Evolutionary conservation across 2,797 vertebrate species (phyloP).

Genomic region (Pristis pectinata): DNA sequence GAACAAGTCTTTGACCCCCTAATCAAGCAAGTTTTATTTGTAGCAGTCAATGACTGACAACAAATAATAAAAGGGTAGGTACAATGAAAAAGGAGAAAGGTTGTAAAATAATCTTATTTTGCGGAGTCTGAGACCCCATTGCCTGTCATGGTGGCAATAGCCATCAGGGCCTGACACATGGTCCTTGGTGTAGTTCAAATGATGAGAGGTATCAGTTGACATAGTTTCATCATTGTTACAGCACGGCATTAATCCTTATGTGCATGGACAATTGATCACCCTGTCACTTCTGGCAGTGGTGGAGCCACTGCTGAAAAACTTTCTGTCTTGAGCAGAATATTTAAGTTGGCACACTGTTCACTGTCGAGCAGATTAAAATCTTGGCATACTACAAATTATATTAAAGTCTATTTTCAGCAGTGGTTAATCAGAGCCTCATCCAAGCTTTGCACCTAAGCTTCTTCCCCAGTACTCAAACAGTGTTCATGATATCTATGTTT

Average conservation of each 20-base stretch:
- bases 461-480: not conserved
- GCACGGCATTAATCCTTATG: not conserved
- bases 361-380: not conserved
- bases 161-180: not conserved
- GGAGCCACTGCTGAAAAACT: not conserved
- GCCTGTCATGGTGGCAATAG: not conserved
- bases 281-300: not conserved
- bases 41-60: not conserved
- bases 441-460: not conserved
- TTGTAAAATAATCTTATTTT: not conserved
- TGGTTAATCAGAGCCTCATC: not conserved
- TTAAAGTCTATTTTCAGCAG: not conserved
- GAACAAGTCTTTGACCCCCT: not conserved
- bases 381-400: not conserved
- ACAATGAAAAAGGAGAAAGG: not conserved
- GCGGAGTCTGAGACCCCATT: not conserved
- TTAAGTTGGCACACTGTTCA: not conserved
- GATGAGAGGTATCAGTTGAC: not conserved
- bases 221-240: not conserved
- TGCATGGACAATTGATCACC: not conserved
- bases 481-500: not conserved
- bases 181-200: not conserved
- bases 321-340: not conserved
- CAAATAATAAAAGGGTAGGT: not conserved
- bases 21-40: not conserved